Conservation (phyloP, 2,888 invertebrate genomes). For the Selenia dentaria region DNA sequence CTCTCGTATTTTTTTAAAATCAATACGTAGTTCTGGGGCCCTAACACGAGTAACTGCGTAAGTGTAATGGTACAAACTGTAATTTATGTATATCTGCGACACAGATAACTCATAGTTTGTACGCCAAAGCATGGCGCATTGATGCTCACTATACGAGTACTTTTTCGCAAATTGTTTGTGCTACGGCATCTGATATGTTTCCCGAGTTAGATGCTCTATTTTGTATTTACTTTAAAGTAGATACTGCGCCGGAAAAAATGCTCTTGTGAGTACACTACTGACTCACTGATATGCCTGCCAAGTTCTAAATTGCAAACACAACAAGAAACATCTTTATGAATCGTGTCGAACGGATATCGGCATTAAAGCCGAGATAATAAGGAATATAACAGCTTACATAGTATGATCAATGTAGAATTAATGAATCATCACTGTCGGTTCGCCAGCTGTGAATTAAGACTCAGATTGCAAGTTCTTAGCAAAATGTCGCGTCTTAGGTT, state of each 20-base stretch:
- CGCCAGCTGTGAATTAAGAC: constrained; percentile 69
- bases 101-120: too few relatives aligned
- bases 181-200: too few relatives aligned
- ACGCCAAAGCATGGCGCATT: too few relatives aligned
- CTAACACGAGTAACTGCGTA: too few relatives aligned
- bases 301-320: constrained; percentile 50
- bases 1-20: too few relatives aligned
- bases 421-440: constrained; percentile 65
- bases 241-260: constrained; percentile 42
- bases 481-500: constrained; percentile 60
- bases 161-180: too few relatives aligned
- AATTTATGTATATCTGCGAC: too few relatives aligned
- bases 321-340: constrained; percentile 48
- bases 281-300: constrained; percentile 72
- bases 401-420: constrained; percentile 48
- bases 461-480: constrained; percentile 66
- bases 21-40: too few relatives aligned
- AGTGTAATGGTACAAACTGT: too few relatives aligned
- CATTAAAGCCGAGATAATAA: constrained; percentile 45
- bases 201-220: too few relatives aligned
- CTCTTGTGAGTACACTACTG: constrained; percentile 68
- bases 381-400: constrained; percentile 30
- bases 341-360: constrained; percentile 50
- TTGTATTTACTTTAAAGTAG: constrained; percentile 35
- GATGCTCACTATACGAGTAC: too few relatives aligned